Evolutionary conservation across 2,113 vertebrate genomes (phyloP).

Genomic region (Anguilla japonica): DNA sequence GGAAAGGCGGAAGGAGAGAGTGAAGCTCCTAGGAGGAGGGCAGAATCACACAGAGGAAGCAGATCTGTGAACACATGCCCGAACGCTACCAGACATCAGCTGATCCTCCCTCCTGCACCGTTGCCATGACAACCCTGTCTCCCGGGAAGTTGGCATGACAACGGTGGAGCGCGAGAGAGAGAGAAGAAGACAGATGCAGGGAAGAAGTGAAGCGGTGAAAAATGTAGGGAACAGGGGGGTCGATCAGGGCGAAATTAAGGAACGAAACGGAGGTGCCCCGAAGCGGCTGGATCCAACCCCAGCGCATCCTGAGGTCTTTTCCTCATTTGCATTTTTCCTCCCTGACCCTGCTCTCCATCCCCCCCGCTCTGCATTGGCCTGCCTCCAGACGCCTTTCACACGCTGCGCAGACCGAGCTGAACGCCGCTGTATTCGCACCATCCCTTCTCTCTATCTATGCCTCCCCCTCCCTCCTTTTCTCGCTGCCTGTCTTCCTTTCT

Average conservation of each 20-base stretch:
- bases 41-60: constrained; percentile 40
- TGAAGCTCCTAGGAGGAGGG: constrained; percentile 1
- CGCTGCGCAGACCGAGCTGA: neutral
- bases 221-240: neutral
- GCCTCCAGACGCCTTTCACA: neutral
- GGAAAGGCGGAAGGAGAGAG: constrained; percentile 10
- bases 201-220: neutral
- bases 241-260: neutral
- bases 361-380: neutral
- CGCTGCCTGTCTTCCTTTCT: neutral
- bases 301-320: neutral
- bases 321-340: neutral
- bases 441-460: neutral
- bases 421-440: neutral
- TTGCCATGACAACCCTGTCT: constrained; percentile 89
- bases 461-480: neutral
- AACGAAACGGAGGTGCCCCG: neutral
- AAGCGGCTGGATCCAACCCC: neutral
- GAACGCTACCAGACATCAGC: constrained; percentile 79
- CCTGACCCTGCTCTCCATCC: neutral
- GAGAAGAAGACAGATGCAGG: neutral
- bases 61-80: constrained; percentile 59
- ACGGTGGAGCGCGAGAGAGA: constrained; percentile 49
- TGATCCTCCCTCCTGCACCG: constrained; percentile 74
- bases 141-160: constrained; percentile 76